A percentile compares a stretch with the other conserved stretches of the same genome.
These are phyloP conservation scores for Carassius carassius DNA, from an alignment of 2,113 vertebrate genomes.

Conservation along the genomic window DNA sequence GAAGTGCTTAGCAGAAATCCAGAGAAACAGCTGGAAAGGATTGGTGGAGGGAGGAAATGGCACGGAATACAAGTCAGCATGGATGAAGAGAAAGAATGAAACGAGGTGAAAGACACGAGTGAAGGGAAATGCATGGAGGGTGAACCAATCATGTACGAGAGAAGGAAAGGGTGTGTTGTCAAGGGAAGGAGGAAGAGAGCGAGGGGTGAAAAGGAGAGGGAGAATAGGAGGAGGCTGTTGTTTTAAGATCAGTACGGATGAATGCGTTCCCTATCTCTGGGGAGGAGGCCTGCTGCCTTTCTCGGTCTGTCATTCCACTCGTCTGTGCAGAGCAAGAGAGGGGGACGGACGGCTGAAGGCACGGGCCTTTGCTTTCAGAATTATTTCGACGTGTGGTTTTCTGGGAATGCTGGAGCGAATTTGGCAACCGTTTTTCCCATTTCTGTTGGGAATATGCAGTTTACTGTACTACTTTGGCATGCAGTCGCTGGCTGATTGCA, in stretches of 20 bases:
- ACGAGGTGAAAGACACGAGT: conserved; percentile 41
- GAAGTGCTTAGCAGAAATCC: conserved; percentile 36
- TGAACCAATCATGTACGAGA: conserved; percentile 34
- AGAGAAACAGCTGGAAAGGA: conserved; percentile 17
- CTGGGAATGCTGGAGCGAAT: neutral
- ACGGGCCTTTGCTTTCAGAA: conserved; percentile 7
- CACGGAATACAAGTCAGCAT: conserved; percentile 33
- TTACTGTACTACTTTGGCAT: neutral
- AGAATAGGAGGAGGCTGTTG: conserved; percentile 68
- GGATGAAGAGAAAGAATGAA: conserved; percentile 49
- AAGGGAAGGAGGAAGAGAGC: conserved; percentile 38
- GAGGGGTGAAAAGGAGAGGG: conserved; percentile 41
- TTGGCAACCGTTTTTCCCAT: neutral
- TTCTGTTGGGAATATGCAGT: neutral
- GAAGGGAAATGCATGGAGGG: conserved; percentile 9
- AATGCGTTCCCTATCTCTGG: conserved; percentile 69
- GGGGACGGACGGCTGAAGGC: conserved; percentile 57
- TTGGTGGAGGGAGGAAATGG: conserved; percentile 3
- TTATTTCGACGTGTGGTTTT: neutral
- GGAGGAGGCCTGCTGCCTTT: conserved; percentile 70
- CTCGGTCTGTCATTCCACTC: conserved; percentile 73
- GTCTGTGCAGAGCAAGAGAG: conserved; percentile 61
- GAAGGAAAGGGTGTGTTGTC: conserved; percentile 7
- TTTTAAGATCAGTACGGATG: conserved; percentile 82
- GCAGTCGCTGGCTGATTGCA: neutral